phyloP scores from a whole-genome alignment of 2,113 vertebrate species.

The Rana temporaria region DNA sequence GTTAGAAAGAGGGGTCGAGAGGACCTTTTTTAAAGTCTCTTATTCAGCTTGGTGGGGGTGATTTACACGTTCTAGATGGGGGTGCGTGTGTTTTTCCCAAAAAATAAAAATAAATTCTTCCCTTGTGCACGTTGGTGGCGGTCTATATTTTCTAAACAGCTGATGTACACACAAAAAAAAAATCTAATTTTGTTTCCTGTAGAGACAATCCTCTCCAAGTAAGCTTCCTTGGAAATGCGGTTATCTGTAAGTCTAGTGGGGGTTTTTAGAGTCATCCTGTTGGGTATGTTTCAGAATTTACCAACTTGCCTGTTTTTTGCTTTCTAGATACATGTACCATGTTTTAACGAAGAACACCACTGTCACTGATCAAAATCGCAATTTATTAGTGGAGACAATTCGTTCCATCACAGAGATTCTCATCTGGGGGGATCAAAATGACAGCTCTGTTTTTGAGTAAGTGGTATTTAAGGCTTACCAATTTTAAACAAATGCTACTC shows the following conservation, averaged over 20 bases:
- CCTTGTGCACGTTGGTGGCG: no score
- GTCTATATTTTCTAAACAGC: neutral
- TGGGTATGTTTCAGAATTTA: neutral
- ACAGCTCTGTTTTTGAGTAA: constrained; percentile 99
- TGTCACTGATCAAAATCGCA: constrained; percentile 95
- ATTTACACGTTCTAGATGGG: no score
- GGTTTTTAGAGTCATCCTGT: neutral
- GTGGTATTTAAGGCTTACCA: constrained; percentile 56
- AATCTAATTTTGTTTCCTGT: neutral
- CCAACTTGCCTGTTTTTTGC: neutral
- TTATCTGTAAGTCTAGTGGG: no score
- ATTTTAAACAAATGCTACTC: no score
- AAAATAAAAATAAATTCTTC: no score
- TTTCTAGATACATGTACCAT: constrained; percentile 90
- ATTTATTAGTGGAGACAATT: constrained; percentile 96
- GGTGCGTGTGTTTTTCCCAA: no score
- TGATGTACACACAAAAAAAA: neutral
- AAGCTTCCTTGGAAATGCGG: no score
- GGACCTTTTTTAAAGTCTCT: no score
- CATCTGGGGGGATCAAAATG: constrained; percentile 99
- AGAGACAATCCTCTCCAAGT: neutral
- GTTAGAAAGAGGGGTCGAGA: no score
- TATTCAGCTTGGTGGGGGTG: no score
- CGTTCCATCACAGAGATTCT: constrained; percentile 98
- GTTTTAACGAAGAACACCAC: constrained; percentile 98